Conservation (phyloP, 2,113 vertebrate genomes). For the Actenoides hombroni region DNA sequence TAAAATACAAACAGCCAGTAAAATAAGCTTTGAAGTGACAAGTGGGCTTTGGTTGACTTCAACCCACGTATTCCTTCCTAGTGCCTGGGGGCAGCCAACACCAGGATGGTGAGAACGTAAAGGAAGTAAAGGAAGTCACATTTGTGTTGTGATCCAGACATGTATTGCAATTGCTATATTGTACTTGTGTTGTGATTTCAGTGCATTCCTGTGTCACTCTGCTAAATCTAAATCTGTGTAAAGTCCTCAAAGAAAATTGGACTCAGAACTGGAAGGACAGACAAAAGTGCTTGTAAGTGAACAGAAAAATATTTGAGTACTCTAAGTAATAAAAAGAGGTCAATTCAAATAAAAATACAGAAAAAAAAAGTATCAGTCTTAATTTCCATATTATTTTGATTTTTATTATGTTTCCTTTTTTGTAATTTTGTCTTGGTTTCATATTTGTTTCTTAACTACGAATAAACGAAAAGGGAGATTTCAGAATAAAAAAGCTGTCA, state of each 20-base stretch:
- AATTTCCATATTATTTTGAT: not conserved
- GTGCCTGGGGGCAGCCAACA: not conserved
- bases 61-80: not conserved
- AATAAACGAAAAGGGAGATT: not conserved
- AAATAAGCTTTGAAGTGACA: not conserved
- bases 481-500: not conserved
- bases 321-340: not conserved
- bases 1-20: not conserved
- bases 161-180: not conserved
- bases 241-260: accelerated
- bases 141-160: not conserved
- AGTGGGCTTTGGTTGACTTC: not conserved
- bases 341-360: not conserved
- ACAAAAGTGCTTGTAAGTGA: not conserved
- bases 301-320: not conserved
- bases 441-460: not conserved
- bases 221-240: not conserved
- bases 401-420: not conserved
- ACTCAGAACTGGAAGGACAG: not conserved
- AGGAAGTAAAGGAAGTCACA: not conserved
- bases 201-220: not conserved
- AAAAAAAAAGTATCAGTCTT: not conserved
- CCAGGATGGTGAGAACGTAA: not conserved
- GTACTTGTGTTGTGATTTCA: not conserved
- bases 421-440: not conserved